phyloP scores from a whole-genome alignment of 2,888 invertebrate species.

The Drosophila paracracens region DNA sequence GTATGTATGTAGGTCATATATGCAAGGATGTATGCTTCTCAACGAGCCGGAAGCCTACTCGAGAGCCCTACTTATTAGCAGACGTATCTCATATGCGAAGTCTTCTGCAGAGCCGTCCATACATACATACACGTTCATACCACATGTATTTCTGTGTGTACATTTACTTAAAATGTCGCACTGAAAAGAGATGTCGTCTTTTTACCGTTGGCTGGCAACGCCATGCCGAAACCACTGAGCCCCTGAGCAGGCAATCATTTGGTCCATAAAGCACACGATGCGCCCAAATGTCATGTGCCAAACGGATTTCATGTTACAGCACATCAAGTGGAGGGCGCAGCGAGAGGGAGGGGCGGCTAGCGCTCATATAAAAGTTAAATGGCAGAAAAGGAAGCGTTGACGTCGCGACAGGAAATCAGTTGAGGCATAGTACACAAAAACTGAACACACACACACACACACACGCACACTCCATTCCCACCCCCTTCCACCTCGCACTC shows the following conservation, averaged over 20 bases:
- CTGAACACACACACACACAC: constrained; percentile 4
- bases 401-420: constrained; percentile 62
- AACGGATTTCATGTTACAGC: constrained; percentile 63
- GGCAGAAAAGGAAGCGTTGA: constrained; percentile 60
- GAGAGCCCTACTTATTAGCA: constrained; percentile 53
- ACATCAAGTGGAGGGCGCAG: constrained; percentile 41
- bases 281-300: constrained; percentile 63
- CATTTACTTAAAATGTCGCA: constrained; percentile 28
- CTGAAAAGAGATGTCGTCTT: constrained; percentile 42
- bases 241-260: constrained; percentile 71
- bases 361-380: constrained; percentile 57
- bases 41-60: constrained; percentile 23
- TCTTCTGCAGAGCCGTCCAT: neutral
- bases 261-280: constrained; percentile 75
- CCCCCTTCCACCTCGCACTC: neutral
- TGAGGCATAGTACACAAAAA: constrained; percentile 41
- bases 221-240: constrained; percentile 56
- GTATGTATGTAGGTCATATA: neutral
- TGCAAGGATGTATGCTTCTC: neutral
- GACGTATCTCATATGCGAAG: constrained; percentile 21
- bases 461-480: neutral
- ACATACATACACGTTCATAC: no score
- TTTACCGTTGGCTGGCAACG: constrained; percentile 36
- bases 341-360: constrained; percentile 1
- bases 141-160: neutral